Conservation (phyloP, 2,113 vertebrate species). For the Calidris pygmaea region DNA sequence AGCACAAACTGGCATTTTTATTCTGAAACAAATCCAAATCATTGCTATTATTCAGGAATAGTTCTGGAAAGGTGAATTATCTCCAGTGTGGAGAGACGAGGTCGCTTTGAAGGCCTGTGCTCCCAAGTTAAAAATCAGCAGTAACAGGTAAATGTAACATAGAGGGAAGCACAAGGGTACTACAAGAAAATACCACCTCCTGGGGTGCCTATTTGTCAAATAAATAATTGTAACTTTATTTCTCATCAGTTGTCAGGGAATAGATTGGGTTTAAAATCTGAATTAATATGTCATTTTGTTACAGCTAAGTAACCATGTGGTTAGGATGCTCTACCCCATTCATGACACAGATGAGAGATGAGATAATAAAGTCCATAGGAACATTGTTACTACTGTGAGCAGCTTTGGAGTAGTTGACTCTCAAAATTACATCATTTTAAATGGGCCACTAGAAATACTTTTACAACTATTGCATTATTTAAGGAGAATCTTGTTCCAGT, state of each 20-base stretch:
- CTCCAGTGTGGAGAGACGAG: not conserved
- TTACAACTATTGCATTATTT: not conserved
- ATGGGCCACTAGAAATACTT: not conserved
- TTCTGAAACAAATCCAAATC: not conserved
- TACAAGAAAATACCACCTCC: not conserved
- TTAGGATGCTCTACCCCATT: not conserved
- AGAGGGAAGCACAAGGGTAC: accelerated
- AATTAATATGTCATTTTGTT: not conserved
- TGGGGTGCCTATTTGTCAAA: not conserved
- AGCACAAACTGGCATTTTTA: not conserved
- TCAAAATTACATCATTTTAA: not conserved
- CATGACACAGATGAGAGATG: not conserved
- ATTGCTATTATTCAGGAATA: not conserved
- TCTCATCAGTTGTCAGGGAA: not conserved
- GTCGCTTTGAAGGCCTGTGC: not conserved
- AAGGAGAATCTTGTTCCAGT: not conserved
- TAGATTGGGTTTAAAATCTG: not conserved
- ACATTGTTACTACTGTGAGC: not conserved
- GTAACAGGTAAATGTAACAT: not conserved
- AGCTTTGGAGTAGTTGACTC: not conserved
- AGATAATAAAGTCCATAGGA: not conserved
- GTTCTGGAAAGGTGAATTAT: not conserved
- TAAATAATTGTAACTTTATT: not conserved
- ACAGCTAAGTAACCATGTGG: not conserved
- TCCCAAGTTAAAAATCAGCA: not conserved